These are phyloP conservation scores for Xiphydria camelus DNA, from an alignment of 2,888 invertebrate genomes.

Conservation along the genomic window DNA sequence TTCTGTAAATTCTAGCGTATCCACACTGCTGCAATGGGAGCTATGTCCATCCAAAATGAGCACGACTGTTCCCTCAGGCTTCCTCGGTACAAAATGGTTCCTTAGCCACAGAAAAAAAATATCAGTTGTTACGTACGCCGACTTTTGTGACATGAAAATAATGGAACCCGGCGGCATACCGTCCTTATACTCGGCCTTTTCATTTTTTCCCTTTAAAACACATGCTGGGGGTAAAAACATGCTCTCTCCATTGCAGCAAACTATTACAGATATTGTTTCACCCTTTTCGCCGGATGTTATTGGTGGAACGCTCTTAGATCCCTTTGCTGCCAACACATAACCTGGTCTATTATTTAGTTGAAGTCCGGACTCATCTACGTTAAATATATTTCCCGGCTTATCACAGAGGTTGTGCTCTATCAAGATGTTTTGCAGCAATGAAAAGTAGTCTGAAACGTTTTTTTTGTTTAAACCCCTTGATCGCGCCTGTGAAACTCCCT, in stretches of 20 bases:
- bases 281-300: constrained; percentile 37
- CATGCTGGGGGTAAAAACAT: constrained; percentile 35
- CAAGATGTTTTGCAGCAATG: no score
- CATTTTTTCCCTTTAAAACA: constrained; percentile 38
- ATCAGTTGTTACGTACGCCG: constrained; percentile 32
- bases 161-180: constrained; percentile 27
- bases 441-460: no score
- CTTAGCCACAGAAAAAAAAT: constrained; percentile 36
- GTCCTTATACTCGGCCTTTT: constrained; percentile 33
- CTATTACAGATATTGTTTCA: constrained; percentile 43
- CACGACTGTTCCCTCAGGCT: constrained; percentile 34
- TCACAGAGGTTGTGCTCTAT: no score
- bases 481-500: no score
- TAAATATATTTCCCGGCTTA: no score
- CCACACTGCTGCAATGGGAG: constrained; percentile 29
- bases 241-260: constrained; percentile 47
- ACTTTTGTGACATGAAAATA: constrained; percentile 35
- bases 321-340: constrained; percentile 30
- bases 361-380: constrained; percentile 5
- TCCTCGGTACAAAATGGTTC: constrained; percentile 38
- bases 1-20: constrained; percentile 29
- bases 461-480: no score
- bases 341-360: no score
- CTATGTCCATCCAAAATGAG: constrained; percentile 41
- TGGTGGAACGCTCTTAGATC: constrained; percentile 28